phyloP scores from a whole-genome alignment of 2,797 vertebrate species.

The Esox lucius region DNA sequence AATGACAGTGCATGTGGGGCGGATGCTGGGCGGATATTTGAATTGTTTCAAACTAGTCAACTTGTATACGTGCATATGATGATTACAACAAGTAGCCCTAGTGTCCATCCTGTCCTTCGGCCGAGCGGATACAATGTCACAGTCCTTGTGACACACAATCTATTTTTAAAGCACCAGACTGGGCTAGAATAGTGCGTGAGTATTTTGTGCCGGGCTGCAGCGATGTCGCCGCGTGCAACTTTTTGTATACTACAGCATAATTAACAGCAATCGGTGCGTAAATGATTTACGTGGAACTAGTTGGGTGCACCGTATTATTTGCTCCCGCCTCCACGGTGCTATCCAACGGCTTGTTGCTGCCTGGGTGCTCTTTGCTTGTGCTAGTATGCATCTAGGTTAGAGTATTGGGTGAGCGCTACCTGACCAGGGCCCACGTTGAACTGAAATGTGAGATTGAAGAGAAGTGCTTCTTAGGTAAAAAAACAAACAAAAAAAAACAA shows the following conservation, averaged over 20 bases:
- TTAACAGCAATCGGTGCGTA: background rate
- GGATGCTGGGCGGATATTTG: background rate
- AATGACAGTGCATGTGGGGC: background rate
- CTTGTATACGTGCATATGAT: background rate
- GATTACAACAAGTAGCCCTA: constrained; percentile 58
- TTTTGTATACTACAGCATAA: background rate
- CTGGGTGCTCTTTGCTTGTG: constrained; percentile 32
- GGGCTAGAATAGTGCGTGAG: constrained; percentile 38
- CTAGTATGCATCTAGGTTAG: constrained; percentile 97
- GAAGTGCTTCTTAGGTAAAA: constrained; percentile 83
- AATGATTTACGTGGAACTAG: background rate
- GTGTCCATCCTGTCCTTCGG: constrained; percentile 1
- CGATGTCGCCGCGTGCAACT: constrained; percentile 64
- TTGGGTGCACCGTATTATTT: constrained; percentile 3
- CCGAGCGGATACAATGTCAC: constrained; percentile 35
- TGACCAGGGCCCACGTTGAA: constrained; percentile 86
- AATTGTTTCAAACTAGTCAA: constrained; percentile 1
- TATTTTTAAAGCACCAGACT: constrained; percentile 55
- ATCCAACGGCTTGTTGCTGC: background rate
- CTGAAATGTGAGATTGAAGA: constrained; percentile 84
- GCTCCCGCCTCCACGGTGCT: constrained; percentile 44
- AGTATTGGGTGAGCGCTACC: constrained; percentile 54
- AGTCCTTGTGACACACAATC: constrained; percentile 45
- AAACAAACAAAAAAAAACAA: too few species aligned
- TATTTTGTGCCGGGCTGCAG: constrained; percentile 63